Base-by-base conservation (phyloP, 2,888 invertebrate species). In the Cotesia congregata region DNA sequence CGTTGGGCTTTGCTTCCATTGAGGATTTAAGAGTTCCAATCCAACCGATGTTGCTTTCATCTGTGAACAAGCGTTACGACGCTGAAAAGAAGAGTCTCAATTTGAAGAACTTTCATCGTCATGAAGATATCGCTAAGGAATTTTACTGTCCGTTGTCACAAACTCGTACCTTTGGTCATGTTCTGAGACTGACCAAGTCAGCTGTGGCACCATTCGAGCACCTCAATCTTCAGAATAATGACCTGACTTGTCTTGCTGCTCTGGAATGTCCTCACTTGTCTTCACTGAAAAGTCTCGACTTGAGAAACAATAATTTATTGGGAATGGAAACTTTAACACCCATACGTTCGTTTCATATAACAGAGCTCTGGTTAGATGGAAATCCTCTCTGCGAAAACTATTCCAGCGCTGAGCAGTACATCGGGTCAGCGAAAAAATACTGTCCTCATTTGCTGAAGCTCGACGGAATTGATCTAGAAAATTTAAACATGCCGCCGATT, bases 381-480 rank as follows among this genome's bases (percentile, higher is more conserved):
- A 96, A 95, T 90, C 94, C 94, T 0, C 82, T 95, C 0, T 94
- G 95, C 85, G 91, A 91, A 72, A 92, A 93, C 82, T 94, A 92
- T 83, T 91, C 89, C 0, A 92, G 92, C 73, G 90, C 92, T 0
- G 87, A 89, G 0, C 89, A 91, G 3, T 96, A 95, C 85, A 89
- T 94, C 12, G 91, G 91, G 67, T 90, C 91, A 1, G 84, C 92
- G 0, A 91, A 87, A 79, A 89, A 90, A 81, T 89, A 92, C 78
- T 93, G 92, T 82, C 91, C 92, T 0, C 84, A 88, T 67, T 79
- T 94, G 62, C 86, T 82, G 61, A 90, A 90, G 81, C 86, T 94
- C 81, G 94, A 94, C 82, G 93, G 92, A 0, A 85, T 92, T 1
- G 81, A 79, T n/a, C 67, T 87, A 0, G 78, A 70, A n/a, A 76